Evolutionary conservation across 2,888 invertebrate genomes (phyloP), one percentile per base, ranked within the genome.

Genomic region (Polymixis flavicincta): DNA sequence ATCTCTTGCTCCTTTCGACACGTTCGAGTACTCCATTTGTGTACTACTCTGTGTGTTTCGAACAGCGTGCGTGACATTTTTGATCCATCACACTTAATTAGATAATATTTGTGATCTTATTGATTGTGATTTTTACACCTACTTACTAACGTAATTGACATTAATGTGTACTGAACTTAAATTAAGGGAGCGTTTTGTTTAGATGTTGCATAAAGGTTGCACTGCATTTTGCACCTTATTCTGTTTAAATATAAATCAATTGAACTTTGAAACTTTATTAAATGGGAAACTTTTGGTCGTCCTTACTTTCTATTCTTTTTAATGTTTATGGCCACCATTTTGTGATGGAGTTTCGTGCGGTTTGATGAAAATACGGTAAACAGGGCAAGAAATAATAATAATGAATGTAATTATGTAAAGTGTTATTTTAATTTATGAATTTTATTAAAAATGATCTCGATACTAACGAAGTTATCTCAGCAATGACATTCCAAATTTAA

Each of bases 101-200:
- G 61, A 50, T 71, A 66, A 77, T 74, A 79, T 80, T 82, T 82
- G 87, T 87, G 85, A 85, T 84, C 79, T 83, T 85, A 79, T 71
- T 82, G 68, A 87, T 86, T 87, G 85, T 87, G 78, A 87, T 86
- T 87, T 86, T 80, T 86, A 86, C 85, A 86, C 82, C 61, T 71
- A 71, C 3, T 70, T 67, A 80, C 61, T 76, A 81, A 74, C 6
- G 63, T 80, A 75, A 71, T 70, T 78, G 48, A 63, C 67, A 70
- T 76, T 61, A 70, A 75, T 68, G 65, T 76, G 70, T 69, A 69
- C 66, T 78, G 52, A 80, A 76, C 28, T 80, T 78, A 71, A 59
- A 73, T 19, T 76, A 69, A 74, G 73, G 68, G 65, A 48, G 28
- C 32, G n/a, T 78, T 69, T 71, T 28, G 14, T 74, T 80, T 60